These are phyloP conservation scores for Prinia subflava DNA, from an alignment of 2,113 vertebrate genomes.

Conservation along the genomic window DNA sequence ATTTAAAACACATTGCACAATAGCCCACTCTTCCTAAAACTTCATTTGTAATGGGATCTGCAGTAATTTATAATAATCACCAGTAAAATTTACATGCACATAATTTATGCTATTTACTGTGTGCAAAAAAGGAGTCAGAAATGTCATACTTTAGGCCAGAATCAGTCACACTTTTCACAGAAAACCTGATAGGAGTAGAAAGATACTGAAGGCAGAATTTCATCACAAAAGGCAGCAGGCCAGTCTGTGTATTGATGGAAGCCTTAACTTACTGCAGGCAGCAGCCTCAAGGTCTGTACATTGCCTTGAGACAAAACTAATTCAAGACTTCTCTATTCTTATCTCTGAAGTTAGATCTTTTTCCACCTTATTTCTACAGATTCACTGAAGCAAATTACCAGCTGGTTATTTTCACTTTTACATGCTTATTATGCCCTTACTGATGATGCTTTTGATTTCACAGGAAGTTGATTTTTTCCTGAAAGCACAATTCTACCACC, in stretches of 20 bases:
- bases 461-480: not conserved
- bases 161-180: not conserved
- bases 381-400: not conserved
- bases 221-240: not conserved
- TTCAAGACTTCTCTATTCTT: not conserved
- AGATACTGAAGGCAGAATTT: not conserved
- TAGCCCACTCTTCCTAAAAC: not conserved
- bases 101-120: not conserved
- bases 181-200: not conserved
- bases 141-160: not conserved
- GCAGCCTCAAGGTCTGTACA: not conserved
- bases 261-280: not conserved
- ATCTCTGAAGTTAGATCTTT: not conserved
- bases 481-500: not conserved
- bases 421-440: not conserved
- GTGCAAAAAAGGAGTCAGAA: not conserved
- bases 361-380: not conserved
- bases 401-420: not conserved
- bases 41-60: not conserved
- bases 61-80: not conserved
- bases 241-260: not conserved
- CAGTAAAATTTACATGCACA: not conserved
- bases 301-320: not conserved
- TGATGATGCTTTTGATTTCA: not conserved
- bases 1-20: slow-evolving; percentile 27